Evolutionary conservation across 2,888 invertebrate species (phyloP).

Genomic region (Trypoxylon attenuatum): DNA sequence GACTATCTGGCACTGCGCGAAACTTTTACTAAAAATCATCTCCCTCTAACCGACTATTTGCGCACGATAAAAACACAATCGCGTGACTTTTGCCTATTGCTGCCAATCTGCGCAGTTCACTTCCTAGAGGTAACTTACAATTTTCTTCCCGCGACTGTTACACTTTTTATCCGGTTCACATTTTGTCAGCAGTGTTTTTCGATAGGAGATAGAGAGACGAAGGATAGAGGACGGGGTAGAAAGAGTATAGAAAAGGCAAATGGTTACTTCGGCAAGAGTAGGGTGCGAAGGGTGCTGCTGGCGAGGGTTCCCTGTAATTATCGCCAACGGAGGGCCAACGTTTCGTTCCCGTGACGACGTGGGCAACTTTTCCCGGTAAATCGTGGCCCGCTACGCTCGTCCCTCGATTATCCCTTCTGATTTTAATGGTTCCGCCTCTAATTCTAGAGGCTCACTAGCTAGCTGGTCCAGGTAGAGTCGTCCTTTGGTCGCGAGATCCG

Average conservation of each 20-base stretch:
- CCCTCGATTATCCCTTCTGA: conserved; percentile 65
- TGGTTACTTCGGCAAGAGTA: not conserved
- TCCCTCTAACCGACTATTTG: no score
- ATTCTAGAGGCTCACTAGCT: conserved; percentile 58
- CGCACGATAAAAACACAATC: no score
- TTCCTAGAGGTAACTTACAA: no score
- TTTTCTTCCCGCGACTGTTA: no score
- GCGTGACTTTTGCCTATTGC: no score
- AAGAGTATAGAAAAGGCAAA: not conserved
- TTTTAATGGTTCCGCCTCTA: conserved; percentile 67
- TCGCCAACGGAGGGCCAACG: conserved; percentile 1
- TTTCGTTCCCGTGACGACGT: conserved; percentile 1
- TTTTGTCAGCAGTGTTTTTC: not conserved
- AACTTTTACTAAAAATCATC: no score
- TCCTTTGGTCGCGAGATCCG: no score
- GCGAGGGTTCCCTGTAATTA: conserved; percentile 18
- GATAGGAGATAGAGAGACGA: not conserved
- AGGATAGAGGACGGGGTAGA: not conserved
- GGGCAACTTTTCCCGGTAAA: not conserved
- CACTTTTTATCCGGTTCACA: no score
- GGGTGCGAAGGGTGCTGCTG: not conserved
- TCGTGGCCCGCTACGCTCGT: not conserved
- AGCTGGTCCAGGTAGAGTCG: not conserved
- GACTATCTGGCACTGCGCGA: no score
- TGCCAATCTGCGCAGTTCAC: no score